Percentiles rank a stretch among this genome's conserved stretches.
Conservation (phyloP, 2,113 vertebrate species). For the Myrmophylax atrothorax region DNA sequence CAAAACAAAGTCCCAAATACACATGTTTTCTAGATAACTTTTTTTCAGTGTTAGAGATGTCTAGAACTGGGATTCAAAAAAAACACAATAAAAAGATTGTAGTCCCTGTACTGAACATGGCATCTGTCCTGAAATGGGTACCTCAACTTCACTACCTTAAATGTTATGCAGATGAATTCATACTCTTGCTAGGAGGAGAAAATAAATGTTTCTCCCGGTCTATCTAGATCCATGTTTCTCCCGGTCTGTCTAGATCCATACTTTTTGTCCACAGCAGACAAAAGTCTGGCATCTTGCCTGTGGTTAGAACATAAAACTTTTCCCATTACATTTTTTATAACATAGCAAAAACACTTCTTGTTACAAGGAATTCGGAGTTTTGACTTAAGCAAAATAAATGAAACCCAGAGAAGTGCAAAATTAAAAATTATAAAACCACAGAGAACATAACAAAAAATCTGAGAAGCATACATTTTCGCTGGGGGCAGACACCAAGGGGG, state of each 20-base stretch:
- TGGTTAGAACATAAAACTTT: constrained; percentile 32
- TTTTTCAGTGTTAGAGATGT: background rate
- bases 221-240: background rate
- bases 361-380: background rate
- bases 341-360: background rate
- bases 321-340: constrained; percentile 17
- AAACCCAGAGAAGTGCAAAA: background rate
- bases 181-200: background rate
- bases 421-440: constrained; percentile 3
- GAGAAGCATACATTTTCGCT: background rate
- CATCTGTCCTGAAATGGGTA: background rate
- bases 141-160: background rate
- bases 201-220: background rate
- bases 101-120: background rate
- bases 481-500: background rate
- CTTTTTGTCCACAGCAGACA: background rate
- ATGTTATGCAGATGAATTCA: background rate
- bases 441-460: background rate
- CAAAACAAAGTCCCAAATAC: background rate
- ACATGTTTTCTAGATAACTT: background rate
- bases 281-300: constrained; percentile 4
- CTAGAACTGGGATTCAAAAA: background rate
- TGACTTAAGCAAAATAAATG: constrained; percentile 31
- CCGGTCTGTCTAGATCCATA: background rate
- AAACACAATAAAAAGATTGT: background rate